Evolutionary conservation across 1,140 invertebrate genomes (phyloP), one percentile per base, ranked within the genome.

Genomic region (Zelostemma sp.): DNA sequence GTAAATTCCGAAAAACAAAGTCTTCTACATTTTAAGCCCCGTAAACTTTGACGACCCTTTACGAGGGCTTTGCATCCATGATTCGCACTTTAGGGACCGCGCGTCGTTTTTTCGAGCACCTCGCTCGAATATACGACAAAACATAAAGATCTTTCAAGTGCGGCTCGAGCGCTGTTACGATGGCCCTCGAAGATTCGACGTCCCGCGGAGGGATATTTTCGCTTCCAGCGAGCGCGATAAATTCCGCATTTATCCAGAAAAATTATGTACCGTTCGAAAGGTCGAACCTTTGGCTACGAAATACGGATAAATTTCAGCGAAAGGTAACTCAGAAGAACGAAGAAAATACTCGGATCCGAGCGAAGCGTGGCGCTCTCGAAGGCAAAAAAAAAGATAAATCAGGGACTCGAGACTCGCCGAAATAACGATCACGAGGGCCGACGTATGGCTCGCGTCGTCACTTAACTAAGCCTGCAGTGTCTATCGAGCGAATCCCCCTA

Each of bases 131-230:
- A 65, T 68, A 25, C 75, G 75, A 72, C 78, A 76, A 77, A 81
- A 80, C 80, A 80, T 73, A 72, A 80, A 77, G 75, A 69, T 60
- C 59, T 61, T 61, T 74, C 67, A 68, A 73, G 68, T 71, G 69
- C 54, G 51, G 51, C 55, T 57, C 67, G 63, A 59, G 58, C 58
- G 68, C 73, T 77, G 79, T 77, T 77, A 77, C 75, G 73, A 77
- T 78, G 74, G 73, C 65, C 72, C 77, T 78, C 65, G 48, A 71
- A 58, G 57, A 40, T 61, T 71, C 62, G 66, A 54, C 78, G 71
- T 80, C 78, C 80, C 80, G 77, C 74, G 55, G 75, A 80, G 78
- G 77, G 76, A 70, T 70, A 77, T 79, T n/a, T n/a, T n/a, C n/a
- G n/a, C n/a, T n/a, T n/a, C n/a, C n/a, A n/a, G n/a, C n/a, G n/a